phyloP scores from a whole-genome alignment of 1,140 invertebrate species.

The Euura saliciscinereae region DNA sequence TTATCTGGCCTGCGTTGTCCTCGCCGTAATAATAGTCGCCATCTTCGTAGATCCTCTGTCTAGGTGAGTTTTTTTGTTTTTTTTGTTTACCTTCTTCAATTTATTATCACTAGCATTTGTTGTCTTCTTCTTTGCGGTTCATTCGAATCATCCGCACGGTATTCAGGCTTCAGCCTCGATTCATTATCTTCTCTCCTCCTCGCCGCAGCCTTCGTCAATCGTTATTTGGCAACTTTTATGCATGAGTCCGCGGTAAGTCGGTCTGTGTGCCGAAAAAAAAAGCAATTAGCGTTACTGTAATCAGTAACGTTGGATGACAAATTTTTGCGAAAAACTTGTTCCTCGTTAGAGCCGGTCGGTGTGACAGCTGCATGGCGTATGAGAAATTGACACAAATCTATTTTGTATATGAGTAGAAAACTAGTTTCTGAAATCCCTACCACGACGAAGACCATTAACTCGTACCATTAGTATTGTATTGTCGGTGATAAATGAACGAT shows the following conservation, averaged over 20 bases:
- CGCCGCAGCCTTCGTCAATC: background rate
- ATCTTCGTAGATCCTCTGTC: constrained; percentile 89
- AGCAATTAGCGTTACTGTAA: too few species aligned
- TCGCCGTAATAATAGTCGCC: constrained; percentile 85
- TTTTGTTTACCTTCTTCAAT: background rate
- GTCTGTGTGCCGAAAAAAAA: too few species aligned
- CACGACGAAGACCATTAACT: too few species aligned
- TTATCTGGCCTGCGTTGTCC: constrained; percentile 83
- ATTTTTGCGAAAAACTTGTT: too few species aligned
- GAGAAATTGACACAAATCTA: too few species aligned
- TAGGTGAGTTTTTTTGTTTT: constrained; percentile 62
- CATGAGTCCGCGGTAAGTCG: background rate
- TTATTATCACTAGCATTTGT: too few species aligned
- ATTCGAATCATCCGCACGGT: background rate
- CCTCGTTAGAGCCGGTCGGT: too few species aligned
- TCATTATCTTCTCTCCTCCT: background rate
- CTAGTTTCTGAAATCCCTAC: too few species aligned
- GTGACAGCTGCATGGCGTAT: too few species aligned
- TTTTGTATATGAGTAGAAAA: too few species aligned
- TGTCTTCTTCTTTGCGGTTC: background rate
- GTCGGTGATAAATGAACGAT: background rate
- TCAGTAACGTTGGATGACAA: too few species aligned
- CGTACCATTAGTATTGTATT: too few species aligned
- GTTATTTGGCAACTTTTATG: background rate
- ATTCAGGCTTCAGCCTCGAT: background rate